Evolutionary conservation across 2,888 invertebrate genomes (phyloP).

Genomic region (Tipula unca): DNA sequence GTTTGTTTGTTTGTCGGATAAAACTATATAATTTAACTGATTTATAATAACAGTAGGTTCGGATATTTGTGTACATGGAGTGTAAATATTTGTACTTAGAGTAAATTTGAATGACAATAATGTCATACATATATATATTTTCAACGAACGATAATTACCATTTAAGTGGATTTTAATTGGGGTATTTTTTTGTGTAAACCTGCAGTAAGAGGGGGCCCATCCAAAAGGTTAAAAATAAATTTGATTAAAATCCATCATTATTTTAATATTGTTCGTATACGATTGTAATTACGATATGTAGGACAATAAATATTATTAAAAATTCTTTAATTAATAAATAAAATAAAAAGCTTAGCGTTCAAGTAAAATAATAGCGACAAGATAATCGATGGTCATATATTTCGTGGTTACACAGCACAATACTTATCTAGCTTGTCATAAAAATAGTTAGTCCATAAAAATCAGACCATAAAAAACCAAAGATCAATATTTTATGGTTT

Average conservation of each 20-base stretch:
- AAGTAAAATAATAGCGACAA: not conserved
- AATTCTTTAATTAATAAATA: not conserved
- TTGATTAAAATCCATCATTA: not conserved
- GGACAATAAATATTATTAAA: not conserved
- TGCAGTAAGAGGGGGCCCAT: not conserved
- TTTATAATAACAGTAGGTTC: not conserved
- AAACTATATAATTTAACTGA: not conserved
- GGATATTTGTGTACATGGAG: not conserved
- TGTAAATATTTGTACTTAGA: not conserved
- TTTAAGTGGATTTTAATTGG: not conserved
- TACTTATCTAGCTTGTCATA: conserved; percentile 14
- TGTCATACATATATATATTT: not conserved
- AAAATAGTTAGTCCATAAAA: conserved; percentile 8
- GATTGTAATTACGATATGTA: too few species aligned
- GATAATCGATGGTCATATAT: not conserved
- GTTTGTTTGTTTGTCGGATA: not conserved
- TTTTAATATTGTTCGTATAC: too few species aligned
- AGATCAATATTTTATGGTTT: not conserved
- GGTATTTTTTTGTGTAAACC: not conserved
- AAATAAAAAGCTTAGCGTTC: not conserved
- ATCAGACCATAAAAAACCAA: not conserved
- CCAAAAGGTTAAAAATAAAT: not conserved
- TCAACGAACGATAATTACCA: not conserved
- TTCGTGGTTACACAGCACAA: not conserved
- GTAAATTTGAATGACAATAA: not conserved